Evolutionary conservation across 1,140 invertebrate species (phyloP), one percentile per base, ranked within the genome.

Genomic region (Lepidurus packardi): DNA sequence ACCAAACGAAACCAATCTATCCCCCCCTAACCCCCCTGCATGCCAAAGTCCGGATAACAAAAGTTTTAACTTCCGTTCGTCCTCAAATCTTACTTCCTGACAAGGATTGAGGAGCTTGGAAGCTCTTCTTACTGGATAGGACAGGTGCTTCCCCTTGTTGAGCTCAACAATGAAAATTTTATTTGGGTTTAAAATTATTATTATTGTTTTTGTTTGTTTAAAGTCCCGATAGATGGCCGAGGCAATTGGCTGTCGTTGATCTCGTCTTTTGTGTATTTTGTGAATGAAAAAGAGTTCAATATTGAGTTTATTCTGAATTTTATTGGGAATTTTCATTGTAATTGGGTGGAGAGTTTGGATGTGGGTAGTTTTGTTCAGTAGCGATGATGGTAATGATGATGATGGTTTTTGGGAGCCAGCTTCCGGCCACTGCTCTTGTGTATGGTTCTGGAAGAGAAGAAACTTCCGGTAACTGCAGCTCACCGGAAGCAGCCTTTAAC

Each of bases 41-140:
- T 65, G 53, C 53, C 53, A 65, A 65, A 65, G 53, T 65, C 53
- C 53, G 53, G 53, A 65, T 65, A 65, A 65, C 53, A 65, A 65
- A 65, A 65, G 53, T 65, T 34, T 34, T 21, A 65, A 65, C 53
- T 65, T 65, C 53, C 53, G 53, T 65, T 16, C 53, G 53, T 65
- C 53, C 53, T 65, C 53, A 21, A 65, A 65, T 65, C 53, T 65
- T 65, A 65, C 53, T 65, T 65, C 53, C 53, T 65, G 53, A 65
- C 53, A 65, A 65, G 53, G 53, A 65, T 65, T 65, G 53, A 65
- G 13, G 53, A 65, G 53, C 53, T 65, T 34, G 34, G 2, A 1
- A 65, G 21, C 16, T 65, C 53, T 65, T 34, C 34, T 34, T 34
- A 2, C 34, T 34, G 3, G 2, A 4, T 4, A 21, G 13, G 13